Evolutionary conservation across 2,888 invertebrate genomes (phyloP), one percentile per base, ranked within the genome.

Genomic region (Caenorhabditis plicata): DNA sequence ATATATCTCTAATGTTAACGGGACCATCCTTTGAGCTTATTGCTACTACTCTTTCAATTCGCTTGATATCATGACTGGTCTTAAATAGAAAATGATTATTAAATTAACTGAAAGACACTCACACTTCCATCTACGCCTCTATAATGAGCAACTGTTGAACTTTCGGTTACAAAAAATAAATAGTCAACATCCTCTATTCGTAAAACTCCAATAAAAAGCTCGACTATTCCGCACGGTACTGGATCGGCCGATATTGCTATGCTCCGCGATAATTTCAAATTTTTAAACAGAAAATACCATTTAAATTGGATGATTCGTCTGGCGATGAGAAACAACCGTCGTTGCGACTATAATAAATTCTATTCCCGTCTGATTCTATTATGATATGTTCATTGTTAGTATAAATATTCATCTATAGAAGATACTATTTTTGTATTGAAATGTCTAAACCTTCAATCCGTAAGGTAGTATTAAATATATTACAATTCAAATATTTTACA

Each of bases 151-250:
- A 63, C 61, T n/a, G 44, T 51, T 1, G 68, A 58, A 22, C 64
- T 63, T 13, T 68, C 66, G 11, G 56, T 49, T 1, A 74, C 64
- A 26, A 75, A 56, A 15, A 74, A 64, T 13, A 74, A 29, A 45
- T 56, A 73, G 11, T 32, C n/a, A 22, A 53, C 33, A 4, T 54
- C 58, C 20, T 73, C 74, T 23, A 66, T 58, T 3, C 27, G 13
- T 2, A 74, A 36, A 17, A 48, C 51, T 8, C 74, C 74, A 22
- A 74, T 35, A 15, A 75, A 42, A 36, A 62, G 58, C 20, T 61
- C 54, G n/a, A 74, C 63, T 40, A 70, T 64, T 36, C 69, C 69
- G 19, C 51, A 51, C 9, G 29, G 13, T 3, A 27, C 22, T 15
- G 47, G 26, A 32, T 54, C 54, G n/a, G n/a, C n/a, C n/a, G n/a